Evolutionary conservation across 2,797 vertebrate genomes (phyloP).

Genomic region (Salmo trutta): DNA sequence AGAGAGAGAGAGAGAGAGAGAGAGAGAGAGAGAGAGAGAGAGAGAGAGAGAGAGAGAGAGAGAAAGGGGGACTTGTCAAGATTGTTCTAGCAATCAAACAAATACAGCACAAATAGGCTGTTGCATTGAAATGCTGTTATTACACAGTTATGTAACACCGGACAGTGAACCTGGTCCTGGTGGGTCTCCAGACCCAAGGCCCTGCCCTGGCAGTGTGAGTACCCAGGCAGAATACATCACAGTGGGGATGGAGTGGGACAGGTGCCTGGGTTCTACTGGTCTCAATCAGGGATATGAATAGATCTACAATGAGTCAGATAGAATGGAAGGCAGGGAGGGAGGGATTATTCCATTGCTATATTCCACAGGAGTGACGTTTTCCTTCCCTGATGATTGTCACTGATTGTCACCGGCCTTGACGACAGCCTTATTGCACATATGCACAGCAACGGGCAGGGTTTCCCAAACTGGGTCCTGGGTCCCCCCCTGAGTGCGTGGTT

Average conservation of each 20-base stretch:
- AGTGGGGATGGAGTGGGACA: constrained; percentile 64
- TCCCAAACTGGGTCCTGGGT: no score
- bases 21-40: background rate
- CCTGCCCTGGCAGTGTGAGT: constrained; percentile 15
- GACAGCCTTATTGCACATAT: constrained; percentile 38
- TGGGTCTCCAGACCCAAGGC: background rate
- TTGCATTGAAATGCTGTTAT: background rate
- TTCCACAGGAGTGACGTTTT: constrained; percentile 50
- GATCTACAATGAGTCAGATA: constrained; percentile 70
- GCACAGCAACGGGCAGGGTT: background rate
- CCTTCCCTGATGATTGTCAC: constrained; percentile 52
- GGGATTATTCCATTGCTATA: constrained; percentile 67
- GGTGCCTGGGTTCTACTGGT: constrained; percentile 38
- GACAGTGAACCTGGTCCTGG: background rate
- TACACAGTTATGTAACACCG: background rate
- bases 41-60: background rate
- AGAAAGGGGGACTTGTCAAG: background rate
- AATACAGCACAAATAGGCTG: background rate
- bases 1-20: background rate
- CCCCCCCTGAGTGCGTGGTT: no score
- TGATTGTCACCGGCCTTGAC: constrained; percentile 22
- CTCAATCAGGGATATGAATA: constrained; percentile 67
- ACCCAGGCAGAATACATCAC: constrained; percentile 19
- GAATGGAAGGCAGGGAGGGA: constrained; percentile 57
- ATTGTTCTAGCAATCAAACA: background rate